Conservation (phyloP, 2,113 vertebrate species). For the Mellivora capensis region DNA sequence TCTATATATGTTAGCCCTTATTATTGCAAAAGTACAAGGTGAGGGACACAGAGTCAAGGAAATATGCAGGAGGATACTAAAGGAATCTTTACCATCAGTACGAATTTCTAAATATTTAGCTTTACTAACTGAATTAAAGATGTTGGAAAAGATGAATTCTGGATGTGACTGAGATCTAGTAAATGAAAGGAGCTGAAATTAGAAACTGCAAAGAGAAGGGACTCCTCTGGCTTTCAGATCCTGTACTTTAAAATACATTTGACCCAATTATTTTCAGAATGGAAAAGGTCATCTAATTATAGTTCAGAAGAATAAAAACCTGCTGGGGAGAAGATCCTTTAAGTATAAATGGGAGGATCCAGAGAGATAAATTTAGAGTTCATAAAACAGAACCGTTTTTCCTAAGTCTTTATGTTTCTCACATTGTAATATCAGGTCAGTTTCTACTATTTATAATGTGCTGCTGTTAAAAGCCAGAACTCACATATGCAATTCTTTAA, state of each 20-base stretch:
- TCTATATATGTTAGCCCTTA: background rate
- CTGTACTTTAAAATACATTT: background rate
- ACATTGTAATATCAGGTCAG: slow-evolving; percentile 17
- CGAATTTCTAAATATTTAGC: background rate
- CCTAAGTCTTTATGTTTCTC: background rate
- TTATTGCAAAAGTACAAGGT: background rate
- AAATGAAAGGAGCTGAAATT: background rate
- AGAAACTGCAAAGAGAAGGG: slow-evolving; percentile 35
- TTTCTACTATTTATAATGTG: slow-evolving; percentile 45
- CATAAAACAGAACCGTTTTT: background rate
- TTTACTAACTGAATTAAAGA: background rate
- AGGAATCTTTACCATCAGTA: background rate
- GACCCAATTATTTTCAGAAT: slow-evolving; percentile 27
- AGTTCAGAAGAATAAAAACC: background rate
- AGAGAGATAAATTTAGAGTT: background rate
- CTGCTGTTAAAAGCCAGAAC: background rate
- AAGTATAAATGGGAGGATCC: background rate
- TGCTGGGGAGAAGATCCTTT: background rate
- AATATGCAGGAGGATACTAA: background rate
- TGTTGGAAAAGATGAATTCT: slow-evolving; percentile 19
- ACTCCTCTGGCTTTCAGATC: slow-evolving; percentile 25
- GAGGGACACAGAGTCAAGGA: background rate
- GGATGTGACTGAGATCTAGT: background rate
- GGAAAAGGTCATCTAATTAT: slow-evolving; percentile 20
- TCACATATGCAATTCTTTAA: slow-evolving; percentile 6